These are phyloP conservation scores for Spialia ferax DNA, from an alignment of 2,888 invertebrate species.

Conservation along the genomic window DNA sequence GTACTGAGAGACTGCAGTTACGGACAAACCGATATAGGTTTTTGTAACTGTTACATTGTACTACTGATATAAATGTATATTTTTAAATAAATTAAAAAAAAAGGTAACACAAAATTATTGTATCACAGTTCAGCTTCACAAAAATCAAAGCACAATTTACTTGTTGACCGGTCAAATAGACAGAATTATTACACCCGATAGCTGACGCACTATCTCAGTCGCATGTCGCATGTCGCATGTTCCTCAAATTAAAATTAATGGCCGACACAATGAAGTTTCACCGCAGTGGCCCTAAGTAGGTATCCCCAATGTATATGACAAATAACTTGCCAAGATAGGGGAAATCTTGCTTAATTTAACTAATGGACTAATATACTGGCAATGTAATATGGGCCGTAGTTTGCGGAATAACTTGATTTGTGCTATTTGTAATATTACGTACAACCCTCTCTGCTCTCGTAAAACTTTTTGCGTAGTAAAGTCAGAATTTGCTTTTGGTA, in stretches of 20 bases:
- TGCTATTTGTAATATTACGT: constrained; percentile 32
- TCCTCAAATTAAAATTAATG: constrained; percentile 76
- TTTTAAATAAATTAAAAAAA: no score
- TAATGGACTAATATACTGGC: constrained; percentile 73
- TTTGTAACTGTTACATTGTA: no score
- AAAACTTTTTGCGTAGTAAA: constrained; percentile 15
- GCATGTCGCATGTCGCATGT: constrained; percentile 53
- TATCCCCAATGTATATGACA: constrained; percentile 77
- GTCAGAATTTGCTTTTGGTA: not conserved
- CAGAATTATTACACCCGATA: constrained; percentile 31
- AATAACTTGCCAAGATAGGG: constrained; percentile 75
- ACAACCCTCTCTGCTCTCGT: constrained; percentile 28
- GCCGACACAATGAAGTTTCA: constrained; percentile 76
- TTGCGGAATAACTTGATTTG: constrained; percentile 35
- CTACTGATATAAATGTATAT: no score
- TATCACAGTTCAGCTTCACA: not conserved
- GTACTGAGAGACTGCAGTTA: no score
- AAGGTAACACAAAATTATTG: not conserved
- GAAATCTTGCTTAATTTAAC: constrained; percentile 83
- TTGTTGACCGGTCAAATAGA: constrained; percentile 29
- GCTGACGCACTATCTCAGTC: constrained; percentile 20
- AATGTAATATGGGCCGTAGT: constrained; percentile 30
- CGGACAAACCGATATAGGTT: no score
- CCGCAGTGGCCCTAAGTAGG: constrained; percentile 70
- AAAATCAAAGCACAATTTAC: constrained; percentile 21